Evolutionary conservation across 1,140 invertebrate species (phyloP), one percentile per base, ranked within the genome.

Genomic region (Phenacoccus solenopsis): DNA sequence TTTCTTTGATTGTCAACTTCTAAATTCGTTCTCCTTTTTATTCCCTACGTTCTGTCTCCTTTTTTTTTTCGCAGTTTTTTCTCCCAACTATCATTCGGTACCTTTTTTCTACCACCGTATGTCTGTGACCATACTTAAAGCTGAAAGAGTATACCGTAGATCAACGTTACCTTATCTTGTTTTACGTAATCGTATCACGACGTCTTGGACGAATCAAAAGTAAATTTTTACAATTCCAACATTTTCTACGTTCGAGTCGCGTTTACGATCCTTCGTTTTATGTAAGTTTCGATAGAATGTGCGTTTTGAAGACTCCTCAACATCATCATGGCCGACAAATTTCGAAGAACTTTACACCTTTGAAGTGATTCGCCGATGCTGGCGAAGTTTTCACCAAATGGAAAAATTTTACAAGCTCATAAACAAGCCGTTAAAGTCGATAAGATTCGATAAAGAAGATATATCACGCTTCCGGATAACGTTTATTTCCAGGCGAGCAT

Each of bases 1-100:
- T 27, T 64, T 64, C 59, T 64, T 27, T 64, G 59, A 64, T 64
- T 64, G 59, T 64, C 59, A 64, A 64, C 59, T 64, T 64, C 59
- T 64, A 64, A 64, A 64, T 64, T 64, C 59, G 59, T 64, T 64
- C 59, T 20, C 25, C 21, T 27, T 64, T 64, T 64, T 64, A 64
- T 59, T 59, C n/a, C 9, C 32, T 38, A 10, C 32, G 32, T 59
- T 59, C 25, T 20, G 13, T 64, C 5, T 20, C 25, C 25, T 64
- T 64, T 64, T 64, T 64, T 24, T 64, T 25, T 7, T 20, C 25
- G 13, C 13, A 13, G 25, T 3, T 3, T 64, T 64, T 64, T 64
- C 16, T 64, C 25, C 3, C 38, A 2, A 10, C 38, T n/a, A 3
- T 49, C 20, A 9, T 16, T 2, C 38, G 38, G 3, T n/a, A n/a